Evolutionary conservation across 2,797 vertebrate genomes (phyloP), one percentile per base, ranked within the genome.

Genomic region (Eospalax fontanierii): DNA sequence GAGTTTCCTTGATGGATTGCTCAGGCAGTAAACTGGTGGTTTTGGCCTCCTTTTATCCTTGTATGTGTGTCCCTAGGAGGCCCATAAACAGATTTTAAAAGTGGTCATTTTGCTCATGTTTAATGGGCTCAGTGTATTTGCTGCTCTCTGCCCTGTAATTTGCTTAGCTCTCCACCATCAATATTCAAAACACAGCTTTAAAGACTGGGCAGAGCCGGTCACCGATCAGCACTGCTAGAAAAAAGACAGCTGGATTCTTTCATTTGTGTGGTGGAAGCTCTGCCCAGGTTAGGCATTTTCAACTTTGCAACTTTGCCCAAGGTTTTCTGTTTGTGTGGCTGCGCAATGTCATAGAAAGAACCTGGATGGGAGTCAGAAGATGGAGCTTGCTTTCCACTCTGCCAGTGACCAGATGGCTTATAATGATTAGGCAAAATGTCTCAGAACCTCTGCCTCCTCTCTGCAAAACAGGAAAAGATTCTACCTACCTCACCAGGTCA

Each of bases 61-160:
- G 61, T 84, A 12, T 50, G 28, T 70, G 66, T 90, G 74, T 92
- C 65, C 94, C 92, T 93, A 4, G 57, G 54, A 91, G 87, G 5
- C 65, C 46, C 50, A 88, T 54, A 89, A 95, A 80, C 71, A 90
- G 88, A 76, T 90, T 95, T 88, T 85, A 82, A 91, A 96, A 65
- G 35, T 61, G 21, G 63, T 76, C 80, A 73, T 96, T 85, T 89
- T 81, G 59, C 46, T 88, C 54, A 50, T 59, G 65, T 81, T 91
- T 94, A 94, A 93, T 88, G 94, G 87, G 68, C n/a, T 40, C 81
- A 11, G 26, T 73, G 43, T 88, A 80, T 93, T 93, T 86, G 70
- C 87, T 93, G 65, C 87, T 96, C 83, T 96, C 71, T 79, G 74
- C 54, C 75, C 89, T 95, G n/a, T 71, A 82, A 93, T 94, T 94